Evolutionary conservation across 2,113 vertebrate genomes (phyloP), one percentile per base, ranked within the genome.

Genomic region (Trinectes maculatus): DNA sequence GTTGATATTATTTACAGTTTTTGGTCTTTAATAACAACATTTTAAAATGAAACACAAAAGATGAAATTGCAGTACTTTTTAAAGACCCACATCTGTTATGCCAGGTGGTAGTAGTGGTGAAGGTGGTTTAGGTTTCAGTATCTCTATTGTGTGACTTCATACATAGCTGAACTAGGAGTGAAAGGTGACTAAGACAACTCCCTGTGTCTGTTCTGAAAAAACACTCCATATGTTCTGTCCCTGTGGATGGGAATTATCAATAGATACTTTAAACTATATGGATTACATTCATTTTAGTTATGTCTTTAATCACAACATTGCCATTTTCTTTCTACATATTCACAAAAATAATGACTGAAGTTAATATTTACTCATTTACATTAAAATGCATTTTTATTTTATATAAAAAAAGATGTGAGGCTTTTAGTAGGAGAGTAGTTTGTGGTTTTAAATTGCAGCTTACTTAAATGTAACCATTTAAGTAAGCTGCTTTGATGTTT

Each of bases 121-220:
- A 39, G 19, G 25, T 9, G 25, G 18, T 15, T 68, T 46, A 25
- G 59, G 26, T 39, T 26, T 57, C 59, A 59, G 42, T 44, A 54
- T 18, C 49, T 54, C 54, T 24, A 70, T 82, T 76, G 29, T 76
- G 58, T 79, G 72, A 82, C 79, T 88, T 82, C 65, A 83, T 73
- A 86, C 79, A 89, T 88, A 82, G 80, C 65, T 88, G 73, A 55
- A 64, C 46, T 18, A n/a, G 29, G 62, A 81, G 79, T 86, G 59
- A 82, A 79, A 84, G 83, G 59, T 85, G 74, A 88, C 55, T 56
- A 61, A 83, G 70, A 85, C 77, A 87, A 31, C 66, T 46, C 58
- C 51, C 54, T 26, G 21, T 46, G 18, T 70, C 69, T 74, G 24
- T 78, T 58, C 66, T 65, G 42, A 53, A 22, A 31, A 34, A 42